Percentiles rank a stretch among this genome's conserved stretches.
Evolutionary conservation across 2,888 invertebrate genomes (phyloP).

Genomic region (Euplagia quadripunctaria): DNA sequence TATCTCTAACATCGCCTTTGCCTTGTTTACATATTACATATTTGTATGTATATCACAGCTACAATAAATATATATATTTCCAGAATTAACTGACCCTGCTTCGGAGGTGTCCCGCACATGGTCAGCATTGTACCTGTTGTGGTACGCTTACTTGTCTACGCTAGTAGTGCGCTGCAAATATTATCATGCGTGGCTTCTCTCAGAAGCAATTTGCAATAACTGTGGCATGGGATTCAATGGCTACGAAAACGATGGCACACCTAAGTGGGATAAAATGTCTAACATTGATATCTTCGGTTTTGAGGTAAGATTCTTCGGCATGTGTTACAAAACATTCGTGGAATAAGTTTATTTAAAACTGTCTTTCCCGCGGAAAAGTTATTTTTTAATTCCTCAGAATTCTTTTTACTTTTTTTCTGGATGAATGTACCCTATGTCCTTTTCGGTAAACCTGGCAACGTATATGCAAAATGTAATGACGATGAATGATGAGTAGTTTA

Average conservation of each 20-base stretch:
- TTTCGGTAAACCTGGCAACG: too few relatives aligned
- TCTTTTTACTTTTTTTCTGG: too few relatives aligned
- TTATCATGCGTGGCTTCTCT: slow-evolving; percentile 98
- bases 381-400: too few relatives aligned
- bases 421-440: too few relatives aligned
- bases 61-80: slow-evolving; percentile 10
- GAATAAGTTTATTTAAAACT: too few relatives aligned
- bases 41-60: background rate
- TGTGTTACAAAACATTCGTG: background rate
- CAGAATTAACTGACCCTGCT: slow-evolving; percentile 78
- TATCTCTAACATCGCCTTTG: background rate
- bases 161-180: slow-evolving; percentile 96
- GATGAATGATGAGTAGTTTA: too few relatives aligned
- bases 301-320: slow-evolving; percentile 88
- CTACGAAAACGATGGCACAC: slow-evolving; percentile 90
- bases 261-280: slow-evolving; percentile 97
- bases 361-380: too few relatives aligned
- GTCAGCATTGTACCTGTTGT: slow-evolving; percentile 81
- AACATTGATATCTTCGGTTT: slow-evolving; percentile 96
- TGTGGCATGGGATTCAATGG: slow-evolving; percentile 97
- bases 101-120: slow-evolving; percentile 83
- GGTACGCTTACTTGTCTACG: slow-evolving; percentile 93
- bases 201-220: slow-evolving; percentile 98
- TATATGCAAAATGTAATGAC: too few relatives aligned
- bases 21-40: background rate